Evolutionary conservation across 2,888 invertebrate species (phyloP).

Genomic region (Cosmia trapezina): DNA sequence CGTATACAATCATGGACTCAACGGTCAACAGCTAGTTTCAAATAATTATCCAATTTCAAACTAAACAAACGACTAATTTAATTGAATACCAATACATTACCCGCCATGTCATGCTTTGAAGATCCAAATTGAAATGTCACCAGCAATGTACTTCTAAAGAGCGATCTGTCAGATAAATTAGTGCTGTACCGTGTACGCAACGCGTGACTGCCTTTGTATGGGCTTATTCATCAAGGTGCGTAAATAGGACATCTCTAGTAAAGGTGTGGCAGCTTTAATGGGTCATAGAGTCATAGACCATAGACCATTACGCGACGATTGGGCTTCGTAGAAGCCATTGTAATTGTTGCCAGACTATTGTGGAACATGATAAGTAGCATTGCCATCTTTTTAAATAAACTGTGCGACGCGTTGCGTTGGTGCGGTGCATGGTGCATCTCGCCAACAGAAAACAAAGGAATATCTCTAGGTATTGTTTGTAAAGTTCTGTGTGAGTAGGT

Average conservation of each 20-base stretch:
- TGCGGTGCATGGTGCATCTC: conserved; percentile 62
- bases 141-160: conserved; percentile 34
- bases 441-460: conserved; percentile 68
- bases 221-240: conserved; percentile 68
- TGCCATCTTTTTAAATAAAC: conserved; percentile 71
- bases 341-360: conserved; percentile 76
- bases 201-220: conserved; percentile 75
- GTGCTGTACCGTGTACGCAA: conserved; percentile 57
- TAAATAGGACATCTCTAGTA: conserved; percentile 80
- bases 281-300: conserved; percentile 74
- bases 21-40: conserved; percentile 33
- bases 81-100: conserved; percentile 45
- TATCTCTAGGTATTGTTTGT: conserved; percentile 72
- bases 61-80: conserved; percentile 35
- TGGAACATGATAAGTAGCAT: conserved; percentile 66
- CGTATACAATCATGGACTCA: conserved; percentile 35
- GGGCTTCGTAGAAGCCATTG: conserved; percentile 79
- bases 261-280: conserved; percentile 81
- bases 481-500: conserved; percentile 57
- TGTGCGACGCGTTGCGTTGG: conserved; percentile 29
- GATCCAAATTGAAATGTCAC: conserved; percentile 38
- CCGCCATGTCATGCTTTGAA: conserved; percentile 11
- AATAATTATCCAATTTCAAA: conserved; percentile 57
- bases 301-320: conserved; percentile 77
- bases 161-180: conserved; percentile 53